Conservation (phyloP, 2,888 invertebrate species). For the Helobdella robusta region DNA sequence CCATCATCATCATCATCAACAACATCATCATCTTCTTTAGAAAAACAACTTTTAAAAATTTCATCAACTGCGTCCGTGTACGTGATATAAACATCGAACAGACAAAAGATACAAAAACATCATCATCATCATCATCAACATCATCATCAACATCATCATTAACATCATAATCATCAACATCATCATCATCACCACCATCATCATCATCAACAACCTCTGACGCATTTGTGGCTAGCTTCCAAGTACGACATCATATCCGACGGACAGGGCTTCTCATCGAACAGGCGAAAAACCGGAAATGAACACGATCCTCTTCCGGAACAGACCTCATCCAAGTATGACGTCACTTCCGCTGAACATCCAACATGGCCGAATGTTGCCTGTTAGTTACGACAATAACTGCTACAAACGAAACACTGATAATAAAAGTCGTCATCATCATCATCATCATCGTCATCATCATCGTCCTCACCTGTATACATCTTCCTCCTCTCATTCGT, state of each 20-base stretch:
- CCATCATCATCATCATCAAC: neutral
- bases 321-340: conserved; percentile 24
- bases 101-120: too few species aligned
- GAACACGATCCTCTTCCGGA: conserved; percentile 24
- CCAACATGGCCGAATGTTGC: too few species aligned
- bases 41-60: too few species aligned
- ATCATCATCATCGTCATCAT: too few species aligned
- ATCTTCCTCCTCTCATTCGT: conserved; percentile 25
- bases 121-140: conserved; percentile 5
- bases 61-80: too few species aligned
- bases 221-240: conserved; percentile 21
- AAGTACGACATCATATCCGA: conserved; percentile 25
- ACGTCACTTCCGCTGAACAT: conserved; percentile 24
- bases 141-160: conserved; percentile 1
- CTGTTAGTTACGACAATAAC: too few species aligned
- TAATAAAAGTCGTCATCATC: too few species aligned
- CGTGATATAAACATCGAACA: too few species aligned
- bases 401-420: too few species aligned
- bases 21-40: too few species aligned
- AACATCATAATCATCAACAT: neutral
- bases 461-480: conserved; percentile 22
- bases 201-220: conserved; percentile 20
- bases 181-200: neutral
- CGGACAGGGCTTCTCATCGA: conserved; percentile 25
- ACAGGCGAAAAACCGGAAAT: conserved; percentile 20